These are phyloP conservation scores for Paramormyrops kingsleyae DNA, from an alignment of 2,113 vertebrate species.

Conservation along the genomic window DNA sequence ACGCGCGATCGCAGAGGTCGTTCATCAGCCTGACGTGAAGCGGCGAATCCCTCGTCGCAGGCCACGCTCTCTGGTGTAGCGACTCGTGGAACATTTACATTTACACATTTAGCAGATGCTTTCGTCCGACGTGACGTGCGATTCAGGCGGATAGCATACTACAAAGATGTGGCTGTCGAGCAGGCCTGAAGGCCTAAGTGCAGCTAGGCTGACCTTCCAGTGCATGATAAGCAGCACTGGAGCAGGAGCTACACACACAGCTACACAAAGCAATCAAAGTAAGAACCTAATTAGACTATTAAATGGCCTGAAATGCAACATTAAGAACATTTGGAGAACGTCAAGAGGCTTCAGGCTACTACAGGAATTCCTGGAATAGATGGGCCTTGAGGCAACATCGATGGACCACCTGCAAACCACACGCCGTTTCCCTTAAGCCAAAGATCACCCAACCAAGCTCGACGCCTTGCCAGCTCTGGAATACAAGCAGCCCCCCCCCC, in stretches of 20 bases:
- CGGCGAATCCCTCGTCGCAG: not conserved
- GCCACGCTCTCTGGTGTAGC: not conserved
- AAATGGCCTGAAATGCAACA: not conserved
- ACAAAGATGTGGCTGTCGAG: not conserved
- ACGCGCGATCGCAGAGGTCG: not conserved
- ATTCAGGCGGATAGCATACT: not conserved
- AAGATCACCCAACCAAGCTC: not conserved
- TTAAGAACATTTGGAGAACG: not conserved
- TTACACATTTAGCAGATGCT: not conserved
- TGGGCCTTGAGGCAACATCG: not conserved
- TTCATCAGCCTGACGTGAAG: not conserved
- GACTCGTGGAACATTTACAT: not conserved
- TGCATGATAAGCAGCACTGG: not conserved
- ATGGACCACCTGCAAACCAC: not conserved
- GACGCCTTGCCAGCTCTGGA: not conserved
- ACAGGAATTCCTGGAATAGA: not conserved
- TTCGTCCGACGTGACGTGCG: not conserved
- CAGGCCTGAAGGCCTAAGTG: not conserved
- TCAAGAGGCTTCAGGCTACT: not conserved
- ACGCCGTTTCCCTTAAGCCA: not conserved
- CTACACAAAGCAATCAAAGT: not conserved
- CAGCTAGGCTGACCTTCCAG: not conserved
- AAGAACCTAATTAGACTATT: not conserved
- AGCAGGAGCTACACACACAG: no score
- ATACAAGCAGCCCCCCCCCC: not conserved